phyloP scores from a whole-genome alignment of 2,888 invertebrate species.

The Mantis religiosa region DNA sequence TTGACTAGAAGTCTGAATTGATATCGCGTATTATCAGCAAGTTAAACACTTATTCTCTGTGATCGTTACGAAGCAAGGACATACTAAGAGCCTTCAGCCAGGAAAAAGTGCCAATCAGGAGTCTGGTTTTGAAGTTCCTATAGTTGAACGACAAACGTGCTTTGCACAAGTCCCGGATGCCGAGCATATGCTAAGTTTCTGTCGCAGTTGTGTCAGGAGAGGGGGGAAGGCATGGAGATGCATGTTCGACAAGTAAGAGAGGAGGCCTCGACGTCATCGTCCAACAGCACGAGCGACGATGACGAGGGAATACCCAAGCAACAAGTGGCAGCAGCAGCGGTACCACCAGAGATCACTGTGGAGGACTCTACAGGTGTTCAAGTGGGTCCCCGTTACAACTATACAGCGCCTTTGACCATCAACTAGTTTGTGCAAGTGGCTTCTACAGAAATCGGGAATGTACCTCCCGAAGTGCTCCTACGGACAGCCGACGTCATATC shows the following conservation, averaged over 20 bases:
- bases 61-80: too few species aligned
- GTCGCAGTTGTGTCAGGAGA: background rate
- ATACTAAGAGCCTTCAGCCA: too few species aligned
- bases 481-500: background rate
- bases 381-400: conserved; percentile 10
- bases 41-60: too few species aligned
- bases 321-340: background rate
- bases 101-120: too few species aligned
- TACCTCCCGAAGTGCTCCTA: background rate
- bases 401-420: conserved; percentile 19
- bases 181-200: background rate
- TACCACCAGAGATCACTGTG: background rate
- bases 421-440: conserved; percentile 8
- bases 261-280: background rate
- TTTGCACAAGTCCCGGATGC: too few species aligned
- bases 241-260: background rate
- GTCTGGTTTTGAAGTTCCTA: too few species aligned
- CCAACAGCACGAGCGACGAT: background rate
- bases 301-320: background rate
- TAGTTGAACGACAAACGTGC: too few species aligned
- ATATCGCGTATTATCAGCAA: too few species aligned
- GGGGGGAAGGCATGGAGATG: background rate
- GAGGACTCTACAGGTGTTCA: conserved; percentile 15
- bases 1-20: too few species aligned
- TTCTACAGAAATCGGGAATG: background rate